A percentile compares a stretch with the other conserved stretches of the same genome.
Conservation (phyloP, 2,888 invertebrate genomes). For the Chymomyza amoena region DNA sequence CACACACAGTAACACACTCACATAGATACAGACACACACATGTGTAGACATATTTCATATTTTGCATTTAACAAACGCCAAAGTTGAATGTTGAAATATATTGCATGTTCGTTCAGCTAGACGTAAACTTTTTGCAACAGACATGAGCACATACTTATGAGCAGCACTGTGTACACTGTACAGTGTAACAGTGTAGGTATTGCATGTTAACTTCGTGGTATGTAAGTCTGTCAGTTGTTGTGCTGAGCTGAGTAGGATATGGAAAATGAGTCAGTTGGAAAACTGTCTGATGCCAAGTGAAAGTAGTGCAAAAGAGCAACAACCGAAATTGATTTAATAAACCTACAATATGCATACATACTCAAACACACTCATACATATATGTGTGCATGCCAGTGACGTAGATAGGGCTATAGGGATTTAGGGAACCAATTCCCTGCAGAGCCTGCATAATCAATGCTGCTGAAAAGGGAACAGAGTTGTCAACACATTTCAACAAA, state of each 20-base stretch:
- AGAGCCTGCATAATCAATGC: no score
- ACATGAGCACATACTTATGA: not conserved
- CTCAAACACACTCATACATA: not conserved
- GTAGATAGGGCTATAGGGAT: no score
- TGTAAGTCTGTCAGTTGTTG: constrained; percentile 11
- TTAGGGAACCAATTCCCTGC: no score
- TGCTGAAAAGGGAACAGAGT: no score
- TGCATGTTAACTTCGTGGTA: constrained; percentile 1
- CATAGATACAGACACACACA: not conserved
- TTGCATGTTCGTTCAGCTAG: constrained; percentile 42
- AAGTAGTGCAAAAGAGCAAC: constrained; percentile 63
- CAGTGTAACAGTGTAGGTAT: not conserved
- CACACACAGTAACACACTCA: not conserved
- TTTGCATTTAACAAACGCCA: not conserved
- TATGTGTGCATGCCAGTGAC: not conserved
- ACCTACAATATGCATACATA: constrained; percentile 24
- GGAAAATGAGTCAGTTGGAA: constrained; percentile 3
- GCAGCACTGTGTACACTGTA: not conserved
- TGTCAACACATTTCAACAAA: no score
- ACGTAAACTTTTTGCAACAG: constrained; percentile 22
- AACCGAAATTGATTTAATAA: constrained; percentile 67
- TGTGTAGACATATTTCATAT: not conserved
- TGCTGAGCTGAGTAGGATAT: not conserved
- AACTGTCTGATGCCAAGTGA: constrained; percentile 35
- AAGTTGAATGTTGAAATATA: constrained; percentile 33